These are phyloP conservation scores for Arvicanthis niloticus DNA, from an alignment of 2,113 vertebrate species.

Conservation along the genomic window DNA sequence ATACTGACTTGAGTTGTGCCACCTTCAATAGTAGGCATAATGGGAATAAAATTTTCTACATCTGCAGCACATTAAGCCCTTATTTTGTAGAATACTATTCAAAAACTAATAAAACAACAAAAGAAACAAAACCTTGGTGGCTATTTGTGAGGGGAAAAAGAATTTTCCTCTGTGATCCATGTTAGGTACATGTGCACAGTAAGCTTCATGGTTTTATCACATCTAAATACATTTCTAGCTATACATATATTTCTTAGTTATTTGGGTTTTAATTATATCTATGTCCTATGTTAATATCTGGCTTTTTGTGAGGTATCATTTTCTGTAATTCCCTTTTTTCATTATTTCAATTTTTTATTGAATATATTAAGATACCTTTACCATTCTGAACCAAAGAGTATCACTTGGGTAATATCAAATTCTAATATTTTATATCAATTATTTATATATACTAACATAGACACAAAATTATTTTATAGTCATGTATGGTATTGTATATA, in stretches of 20 bases:
- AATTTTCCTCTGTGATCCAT: conserved; percentile 49
- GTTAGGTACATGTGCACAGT: conserved; percentile 50
- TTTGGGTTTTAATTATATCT: conserved; percentile 56
- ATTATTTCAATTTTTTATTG: not conserved
- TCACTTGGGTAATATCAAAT: not conserved
- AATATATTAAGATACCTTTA: not conserved
- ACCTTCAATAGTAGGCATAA: not conserved
- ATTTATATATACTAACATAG: not conserved
- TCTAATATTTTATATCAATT: not conserved
- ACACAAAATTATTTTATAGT: too few species aligned
- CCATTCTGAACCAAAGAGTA: not conserved
- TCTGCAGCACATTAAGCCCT: conserved; percentile 1
- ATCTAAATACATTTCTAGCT: conserved; percentile 55
- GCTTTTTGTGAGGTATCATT: not conserved
- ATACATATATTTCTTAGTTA: conserved; percentile 42
- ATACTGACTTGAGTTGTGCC: not conserved
- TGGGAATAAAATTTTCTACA: not conserved
- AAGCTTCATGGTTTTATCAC: conserved; percentile 33
- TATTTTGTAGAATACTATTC: conserved; percentile 39
- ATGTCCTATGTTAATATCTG: conserved; percentile 29
- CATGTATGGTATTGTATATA: not conserved
- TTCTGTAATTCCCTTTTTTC: conserved; percentile 32
- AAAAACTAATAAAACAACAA: not conserved
- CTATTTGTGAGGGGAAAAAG: conserved; percentile 27
- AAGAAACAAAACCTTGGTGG: not conserved